Evolutionary conservation across 2,113 vertebrate species (phyloP), one percentile per base, ranked within the genome.

Genomic region (Oreochromis tanganicae): DNA sequence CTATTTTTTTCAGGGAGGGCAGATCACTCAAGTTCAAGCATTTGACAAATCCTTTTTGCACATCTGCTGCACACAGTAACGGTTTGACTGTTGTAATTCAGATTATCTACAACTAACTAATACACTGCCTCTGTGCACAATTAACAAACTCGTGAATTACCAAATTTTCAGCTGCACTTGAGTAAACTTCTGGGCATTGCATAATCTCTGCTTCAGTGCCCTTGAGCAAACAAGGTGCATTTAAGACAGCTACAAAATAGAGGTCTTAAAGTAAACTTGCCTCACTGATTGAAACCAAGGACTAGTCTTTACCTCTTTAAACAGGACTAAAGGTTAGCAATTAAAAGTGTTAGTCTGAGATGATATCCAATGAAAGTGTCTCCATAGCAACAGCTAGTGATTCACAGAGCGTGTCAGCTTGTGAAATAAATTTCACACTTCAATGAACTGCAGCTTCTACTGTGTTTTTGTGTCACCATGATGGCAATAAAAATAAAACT

Each of bases 341-440:
- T 95, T 96, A 93, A 92, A 95, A 94, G 88, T 89, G 90, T 94
- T 92, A 89, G 87, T 71, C 82, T 91, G 90, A 90, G 89, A 94
- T 90, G 63, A 94, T 93, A 94, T 89, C 92, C 84, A 89, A 86
- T 56, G 71, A 92, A 90, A 81, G 88, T 46, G 94, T 96, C 92
- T 82, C 96, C 92, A 95, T 95, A 90, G 96, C 93, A 96, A 97
- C 95, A 88, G 88, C 75, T 86, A 87, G 91, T 92, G 94, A 96
- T 94, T 95, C 94, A 95, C 88, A 88, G 91, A 92, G 95, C 86
- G 68, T 95, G 94, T 93, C 92, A 89, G 92, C 85, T 92, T 91
- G 92, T 90, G 93, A 97, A 95, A 94, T 94, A 96, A 86, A 96
- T 96, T 93, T 96, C 91, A 95, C 95, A 96, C 92, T 87, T 94